Percentiles rank a stretch among this genome's conserved stretches.
Evolutionary conservation across 1,140 invertebrate species (phyloP).

Genomic region (Mamestra configurata): DNA sequence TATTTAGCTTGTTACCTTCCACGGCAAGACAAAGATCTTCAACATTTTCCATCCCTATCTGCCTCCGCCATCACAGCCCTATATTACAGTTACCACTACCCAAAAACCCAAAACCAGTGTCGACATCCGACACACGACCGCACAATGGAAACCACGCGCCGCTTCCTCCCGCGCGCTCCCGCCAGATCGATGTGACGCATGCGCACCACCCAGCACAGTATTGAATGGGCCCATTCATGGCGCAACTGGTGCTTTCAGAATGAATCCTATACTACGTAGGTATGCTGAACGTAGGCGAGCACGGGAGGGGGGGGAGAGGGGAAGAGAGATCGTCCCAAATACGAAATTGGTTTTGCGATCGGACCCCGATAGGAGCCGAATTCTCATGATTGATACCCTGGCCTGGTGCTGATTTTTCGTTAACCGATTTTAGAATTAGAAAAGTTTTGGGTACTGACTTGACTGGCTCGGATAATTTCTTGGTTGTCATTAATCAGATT

Average conservation of each 20-base stretch:
- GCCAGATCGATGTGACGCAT: constrained; percentile 78
- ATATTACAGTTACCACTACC: too few species aligned
- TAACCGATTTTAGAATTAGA: constrained; percentile 10
- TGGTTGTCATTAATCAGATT: neutral
- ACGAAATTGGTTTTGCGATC: constrained; percentile 62
- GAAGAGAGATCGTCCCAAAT: constrained; percentile 60
- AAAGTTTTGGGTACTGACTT: neutral
- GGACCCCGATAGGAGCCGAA: neutral
- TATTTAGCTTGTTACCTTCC: too few species aligned
- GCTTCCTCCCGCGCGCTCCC: constrained; percentile 51
- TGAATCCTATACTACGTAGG: constrained; percentile 65
- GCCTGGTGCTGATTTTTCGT: neutral
- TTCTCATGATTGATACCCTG: constrained; percentile 19
- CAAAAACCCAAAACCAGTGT: neutral
- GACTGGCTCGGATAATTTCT: neutral
- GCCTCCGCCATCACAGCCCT: too few species aligned
- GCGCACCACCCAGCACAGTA: constrained; percentile 71
- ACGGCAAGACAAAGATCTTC: too few species aligned
- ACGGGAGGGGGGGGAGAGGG: neutral
- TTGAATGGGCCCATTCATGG: constrained; percentile 86
- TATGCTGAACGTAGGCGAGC: constrained; percentile 57
- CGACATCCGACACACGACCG: constrained; percentile 40
- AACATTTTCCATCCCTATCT: neutral
- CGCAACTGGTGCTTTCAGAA: constrained; percentile 84
- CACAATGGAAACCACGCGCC: constrained; percentile 63